phyloP scores from a whole-genome alignment of 2,113 vertebrate genomes.

The Tychaedon coryphoeus region DNA sequence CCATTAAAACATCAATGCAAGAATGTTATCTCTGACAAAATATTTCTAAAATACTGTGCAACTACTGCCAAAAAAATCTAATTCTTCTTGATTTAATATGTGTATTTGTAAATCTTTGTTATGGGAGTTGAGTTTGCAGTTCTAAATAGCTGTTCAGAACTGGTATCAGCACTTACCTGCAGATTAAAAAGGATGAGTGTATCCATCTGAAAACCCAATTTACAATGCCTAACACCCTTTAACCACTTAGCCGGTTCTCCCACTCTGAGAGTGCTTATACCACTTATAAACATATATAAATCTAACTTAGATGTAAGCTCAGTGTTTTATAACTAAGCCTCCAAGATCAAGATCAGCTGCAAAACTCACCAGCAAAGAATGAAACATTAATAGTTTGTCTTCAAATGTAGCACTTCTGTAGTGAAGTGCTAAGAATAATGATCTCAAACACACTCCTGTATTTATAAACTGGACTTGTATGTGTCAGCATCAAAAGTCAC shows the following conservation, averaged over 20 bases:
- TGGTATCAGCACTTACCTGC: not conserved
- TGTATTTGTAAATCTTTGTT: not conserved
- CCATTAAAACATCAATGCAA: not conserved
- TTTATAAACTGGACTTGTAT: not conserved
- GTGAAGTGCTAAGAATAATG: not conserved
- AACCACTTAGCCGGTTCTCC: not conserved
- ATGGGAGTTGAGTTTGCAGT: not conserved
- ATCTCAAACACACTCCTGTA: not conserved
- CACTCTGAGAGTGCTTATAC: not conserved
- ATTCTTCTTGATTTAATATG: not conserved
- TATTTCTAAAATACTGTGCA: not conserved
- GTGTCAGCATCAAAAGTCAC: not conserved
- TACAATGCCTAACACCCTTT: not conserved
- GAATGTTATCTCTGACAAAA: not conserved
- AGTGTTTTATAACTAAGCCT: not conserved
- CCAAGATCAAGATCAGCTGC: not conserved
- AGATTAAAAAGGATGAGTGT: not conserved
- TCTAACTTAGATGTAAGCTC: not conserved
- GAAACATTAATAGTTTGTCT: not conserved
- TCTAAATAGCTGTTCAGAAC: not conserved
- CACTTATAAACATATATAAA: not conserved
- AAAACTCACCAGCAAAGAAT: not conserved
- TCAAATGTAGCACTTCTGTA: not conserved
- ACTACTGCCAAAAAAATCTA: not conserved
- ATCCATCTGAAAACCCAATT: not conserved